Evolutionary conservation across 2,113 vertebrate genomes (phyloP).

Genomic region (Jacana jacana): DNA sequence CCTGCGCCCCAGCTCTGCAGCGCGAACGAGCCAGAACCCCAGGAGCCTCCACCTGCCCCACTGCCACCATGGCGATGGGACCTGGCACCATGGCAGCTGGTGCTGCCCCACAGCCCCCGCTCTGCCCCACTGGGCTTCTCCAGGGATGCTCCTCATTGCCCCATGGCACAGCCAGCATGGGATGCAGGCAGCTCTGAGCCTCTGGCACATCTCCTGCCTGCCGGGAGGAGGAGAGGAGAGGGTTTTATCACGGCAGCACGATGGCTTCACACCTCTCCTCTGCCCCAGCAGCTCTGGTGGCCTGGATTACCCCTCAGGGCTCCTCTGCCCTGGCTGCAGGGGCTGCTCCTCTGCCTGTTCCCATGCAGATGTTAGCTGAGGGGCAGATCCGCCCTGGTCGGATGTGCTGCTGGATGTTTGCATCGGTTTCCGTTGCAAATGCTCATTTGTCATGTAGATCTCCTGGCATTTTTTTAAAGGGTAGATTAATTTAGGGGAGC

Average conservation of each 20-base stretch:
- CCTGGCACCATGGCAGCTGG: not conserved
- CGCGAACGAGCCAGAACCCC: not conserved
- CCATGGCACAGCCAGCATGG: not conserved
- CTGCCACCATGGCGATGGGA: not conserved
- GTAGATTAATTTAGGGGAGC: slow-evolving; percentile 51
- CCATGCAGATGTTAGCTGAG: not conserved
- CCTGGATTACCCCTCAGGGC: accelerated
- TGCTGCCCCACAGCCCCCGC: not conserved
- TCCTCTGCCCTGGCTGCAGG: not conserved
- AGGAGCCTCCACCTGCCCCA: not conserved
- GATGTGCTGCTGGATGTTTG: not conserved
- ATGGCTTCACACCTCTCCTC: not conserved
- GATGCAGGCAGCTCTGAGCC: not conserved
- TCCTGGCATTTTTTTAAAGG: not conserved
- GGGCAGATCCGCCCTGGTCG: not conserved
- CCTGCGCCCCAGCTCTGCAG: not conserved
- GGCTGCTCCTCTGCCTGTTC: not conserved
- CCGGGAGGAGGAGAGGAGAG: not conserved
- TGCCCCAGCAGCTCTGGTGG: not conserved
- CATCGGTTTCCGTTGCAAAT: not conserved
- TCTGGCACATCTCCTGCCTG: not conserved
- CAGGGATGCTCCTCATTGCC: not conserved
- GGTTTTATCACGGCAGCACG: not conserved
- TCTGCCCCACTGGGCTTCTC: not conserved
- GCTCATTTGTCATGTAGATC: slow-evolving; percentile 24